Conservation (phyloP, 2,888 invertebrate genomes). For the Leistus spinibarbis region DNA sequence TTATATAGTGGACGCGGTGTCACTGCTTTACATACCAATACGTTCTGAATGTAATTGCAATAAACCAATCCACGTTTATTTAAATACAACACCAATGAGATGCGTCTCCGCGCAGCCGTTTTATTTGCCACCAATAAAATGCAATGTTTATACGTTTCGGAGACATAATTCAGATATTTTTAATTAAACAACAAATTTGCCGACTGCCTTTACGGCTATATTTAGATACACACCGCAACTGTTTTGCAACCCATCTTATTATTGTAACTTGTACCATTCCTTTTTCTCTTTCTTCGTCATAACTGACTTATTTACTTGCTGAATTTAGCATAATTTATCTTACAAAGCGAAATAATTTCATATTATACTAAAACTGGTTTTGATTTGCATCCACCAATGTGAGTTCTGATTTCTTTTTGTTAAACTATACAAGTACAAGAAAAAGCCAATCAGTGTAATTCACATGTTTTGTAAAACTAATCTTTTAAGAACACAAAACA, state of each 20-base stretch:
- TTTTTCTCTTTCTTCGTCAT: background rate
- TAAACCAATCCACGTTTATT: slow-evolving; percentile 34
- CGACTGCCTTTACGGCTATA: slow-evolving; percentile 32
- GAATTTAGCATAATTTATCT: background rate
- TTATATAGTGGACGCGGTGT: slow-evolving; percentile 7
- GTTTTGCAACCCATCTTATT: background rate
- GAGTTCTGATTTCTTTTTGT: too few species aligned
- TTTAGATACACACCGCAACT: slow-evolving; percentile 13
- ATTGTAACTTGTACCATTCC: background rate
- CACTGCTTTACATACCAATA: slow-evolving; percentile 40
- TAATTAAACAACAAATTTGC: slow-evolving; percentile 39
- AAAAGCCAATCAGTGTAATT: too few species aligned
- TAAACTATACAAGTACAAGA: too few species aligned
- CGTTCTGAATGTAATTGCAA: slow-evolving; percentile 38
- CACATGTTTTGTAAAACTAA: too few species aligned
- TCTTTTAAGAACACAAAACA: background rate
- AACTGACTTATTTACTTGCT: background rate
- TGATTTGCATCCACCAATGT: too few species aligned
- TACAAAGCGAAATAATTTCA: background rate
- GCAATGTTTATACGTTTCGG: slow-evolving; percentile 35
- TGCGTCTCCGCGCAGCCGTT: background rate
- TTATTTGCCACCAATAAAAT: slow-evolving; percentile 31
- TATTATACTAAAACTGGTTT: too few species aligned
- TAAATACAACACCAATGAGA: slow-evolving; percentile 27
- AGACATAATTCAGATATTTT: slow-evolving; percentile 40